These are phyloP conservation scores for Epinephelus moara DNA, from an alignment of 2,113 vertebrate genomes.

Conservation along the genomic window DNA sequence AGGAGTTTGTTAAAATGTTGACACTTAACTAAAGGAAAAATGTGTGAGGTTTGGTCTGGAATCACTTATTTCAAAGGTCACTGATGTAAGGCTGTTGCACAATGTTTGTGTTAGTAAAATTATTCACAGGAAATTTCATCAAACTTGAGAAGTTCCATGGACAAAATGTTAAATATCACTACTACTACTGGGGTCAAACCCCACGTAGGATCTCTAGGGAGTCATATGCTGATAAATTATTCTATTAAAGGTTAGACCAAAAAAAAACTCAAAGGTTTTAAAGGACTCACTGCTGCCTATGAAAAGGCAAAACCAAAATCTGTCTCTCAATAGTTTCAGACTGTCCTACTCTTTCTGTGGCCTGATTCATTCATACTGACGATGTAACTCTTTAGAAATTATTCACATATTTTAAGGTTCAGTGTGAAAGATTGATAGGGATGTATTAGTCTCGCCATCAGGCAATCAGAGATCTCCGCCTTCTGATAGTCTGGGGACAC, in stretches of 20 bases:
- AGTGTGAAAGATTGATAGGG: too few relatives aligned
- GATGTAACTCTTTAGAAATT: not conserved
- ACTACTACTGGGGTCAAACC: too few relatives aligned
- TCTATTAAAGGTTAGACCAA: too few relatives aligned
- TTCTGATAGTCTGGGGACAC: too few relatives aligned
- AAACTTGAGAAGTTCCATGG: not conserved
- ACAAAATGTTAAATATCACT: not conserved
- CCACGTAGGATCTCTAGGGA: too few relatives aligned
- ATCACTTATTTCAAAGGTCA: constrained; percentile 5
- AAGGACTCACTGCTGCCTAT: not conserved
- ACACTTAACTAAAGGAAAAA: not conserved
- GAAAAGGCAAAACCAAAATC: not conserved
- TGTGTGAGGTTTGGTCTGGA: not conserved
- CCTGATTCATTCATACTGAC: not conserved
- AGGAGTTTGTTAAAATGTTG: not conserved
- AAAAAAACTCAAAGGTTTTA: too few relatives aligned
- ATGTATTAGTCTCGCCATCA: too few relatives aligned
- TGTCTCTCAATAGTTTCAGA: not conserved
- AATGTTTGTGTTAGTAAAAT: not conserved
- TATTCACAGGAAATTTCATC: too few relatives aligned
- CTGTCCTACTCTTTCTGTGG: not conserved
- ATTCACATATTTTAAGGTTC: not conserved
- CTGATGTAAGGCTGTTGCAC: not conserved
- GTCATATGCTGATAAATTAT: not conserved
- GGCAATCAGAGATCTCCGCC: too few relatives aligned